Conservation (phyloP, 2,888 invertebrate species). For the Seira sanloemensis region DNA sequence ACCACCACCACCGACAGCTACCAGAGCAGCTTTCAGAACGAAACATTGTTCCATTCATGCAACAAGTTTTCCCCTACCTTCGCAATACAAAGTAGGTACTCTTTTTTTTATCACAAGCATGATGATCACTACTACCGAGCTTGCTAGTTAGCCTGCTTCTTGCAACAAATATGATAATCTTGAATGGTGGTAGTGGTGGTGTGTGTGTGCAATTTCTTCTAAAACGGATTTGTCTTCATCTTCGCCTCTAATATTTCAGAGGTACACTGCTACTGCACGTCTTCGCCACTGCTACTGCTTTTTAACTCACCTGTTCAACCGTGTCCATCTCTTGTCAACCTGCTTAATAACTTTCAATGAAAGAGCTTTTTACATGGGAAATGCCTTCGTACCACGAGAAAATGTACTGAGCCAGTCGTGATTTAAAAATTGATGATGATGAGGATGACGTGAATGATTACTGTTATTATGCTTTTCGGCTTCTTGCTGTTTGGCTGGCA, state of each 20-base stretch:
- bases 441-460: slow-evolving; percentile 59
- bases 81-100: no score
- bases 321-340: slow-evolving; percentile 33
- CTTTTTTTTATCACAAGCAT: no score
- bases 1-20: no score
- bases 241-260: background rate
- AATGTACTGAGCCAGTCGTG: slow-evolving; percentile 38
- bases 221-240: slow-evolving; percentile 24
- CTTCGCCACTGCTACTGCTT: slow-evolving; percentile 9
- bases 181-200: no score
- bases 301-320: slow-evolving; percentile 61
- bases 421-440: slow-evolving; percentile 51
- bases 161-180: no score
- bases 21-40: background rate
- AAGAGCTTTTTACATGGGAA: background rate
- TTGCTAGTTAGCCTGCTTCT: no score
- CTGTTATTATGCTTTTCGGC: slow-evolving; percentile 45
- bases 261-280: slow-evolving; percentile 1
- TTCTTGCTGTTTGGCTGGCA: slow-evolving; percentile 18
- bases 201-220: background rate
- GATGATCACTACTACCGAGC: no score
- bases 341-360: background rate
- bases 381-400: no score
- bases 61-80: no score
- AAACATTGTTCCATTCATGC: background rate